Evolutionary conservation across 2,797 vertebrate genomes (phyloP), one percentile per base, ranked within the genome.

Genomic region (Lepus townsendii): DNA sequence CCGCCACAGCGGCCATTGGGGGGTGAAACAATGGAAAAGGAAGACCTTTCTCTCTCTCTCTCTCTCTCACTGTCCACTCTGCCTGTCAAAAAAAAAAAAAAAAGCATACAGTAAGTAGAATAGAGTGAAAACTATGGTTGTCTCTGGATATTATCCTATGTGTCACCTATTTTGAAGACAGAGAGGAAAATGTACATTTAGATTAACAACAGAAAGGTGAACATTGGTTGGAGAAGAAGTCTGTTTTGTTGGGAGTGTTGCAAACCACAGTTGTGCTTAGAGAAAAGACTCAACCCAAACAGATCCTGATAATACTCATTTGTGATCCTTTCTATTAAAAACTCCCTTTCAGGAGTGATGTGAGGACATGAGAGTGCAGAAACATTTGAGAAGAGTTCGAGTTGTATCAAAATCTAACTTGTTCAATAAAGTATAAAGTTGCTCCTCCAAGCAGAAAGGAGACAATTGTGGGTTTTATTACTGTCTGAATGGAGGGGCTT

Each of bases 381-480:
- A 22, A 95, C 16, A 77, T 94, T 93, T 94, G 83, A 91, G 90
- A 96, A 87, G 72, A 91, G 13, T 79, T 71, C 78, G 30, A 96
- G 66, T 42, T 82, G 12, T 22, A 92, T 91, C 76, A 96, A 96
- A 96, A 92, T 90, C 14, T 80, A 32, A 62, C 90, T 96, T 94
- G 66, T 54, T 96, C 68, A 85, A 86, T 95, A 96, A 96, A 93
- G 73, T 94, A 85, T 94, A 69, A 95, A 94, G 89, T 85, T 96
- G 66, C 79, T 97, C 90, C 90, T 73, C 26, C 52, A 89, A 62
- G 90, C 92, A 94, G 86, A 95, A 96, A 93, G 69, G 82, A 96
- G 78, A 93, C 84, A 92, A 90, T 93, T 94, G 82, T 3, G 35
- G 83, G 63, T 88, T 97, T 97, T 96, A 94, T 94, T 95, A 90